phyloP scores from a whole-genome alignment of 2,113 vertebrate species.

The Empidonax traillii region DNA sequence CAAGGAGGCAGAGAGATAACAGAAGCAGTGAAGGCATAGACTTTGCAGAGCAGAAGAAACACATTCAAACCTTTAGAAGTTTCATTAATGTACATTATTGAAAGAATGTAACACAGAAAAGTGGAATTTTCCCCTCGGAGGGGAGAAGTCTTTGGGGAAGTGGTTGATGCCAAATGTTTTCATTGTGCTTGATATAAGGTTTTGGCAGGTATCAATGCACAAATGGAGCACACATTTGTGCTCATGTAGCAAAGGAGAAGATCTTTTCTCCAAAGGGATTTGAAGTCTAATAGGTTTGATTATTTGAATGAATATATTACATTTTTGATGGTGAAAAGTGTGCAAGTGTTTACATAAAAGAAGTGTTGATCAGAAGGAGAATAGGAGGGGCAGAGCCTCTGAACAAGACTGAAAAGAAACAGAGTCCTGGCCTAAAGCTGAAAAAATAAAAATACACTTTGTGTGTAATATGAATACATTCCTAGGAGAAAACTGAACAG shows the following conservation, averaged over 20 bases:
- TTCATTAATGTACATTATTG: background rate
- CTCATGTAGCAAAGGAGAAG: background rate
- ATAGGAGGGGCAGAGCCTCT: background rate
- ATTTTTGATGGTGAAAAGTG: background rate
- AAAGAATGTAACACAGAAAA: background rate
- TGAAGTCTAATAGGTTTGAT: background rate
- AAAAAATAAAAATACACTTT: background rate
- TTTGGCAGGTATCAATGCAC: background rate
- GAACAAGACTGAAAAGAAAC: background rate
- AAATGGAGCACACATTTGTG: background rate
- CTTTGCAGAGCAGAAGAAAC: background rate
- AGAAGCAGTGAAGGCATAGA: background rate
- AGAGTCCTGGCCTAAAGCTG: background rate
- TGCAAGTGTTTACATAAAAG: background rate
- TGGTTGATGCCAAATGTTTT: background rate
- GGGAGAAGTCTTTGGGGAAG: background rate
- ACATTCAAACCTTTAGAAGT: background rate
- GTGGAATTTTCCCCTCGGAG: background rate
- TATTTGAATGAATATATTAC: background rate
- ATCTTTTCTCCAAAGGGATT: background rate
- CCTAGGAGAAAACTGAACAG: background rate
- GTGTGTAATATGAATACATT: background rate
- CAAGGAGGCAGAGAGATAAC: background rate
- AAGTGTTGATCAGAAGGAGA: background rate
- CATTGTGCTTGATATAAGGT: background rate